Evolutionary conservation across 2,888 invertebrate genomes (phyloP).

Genomic region (Cybosia mesomella): DNA sequence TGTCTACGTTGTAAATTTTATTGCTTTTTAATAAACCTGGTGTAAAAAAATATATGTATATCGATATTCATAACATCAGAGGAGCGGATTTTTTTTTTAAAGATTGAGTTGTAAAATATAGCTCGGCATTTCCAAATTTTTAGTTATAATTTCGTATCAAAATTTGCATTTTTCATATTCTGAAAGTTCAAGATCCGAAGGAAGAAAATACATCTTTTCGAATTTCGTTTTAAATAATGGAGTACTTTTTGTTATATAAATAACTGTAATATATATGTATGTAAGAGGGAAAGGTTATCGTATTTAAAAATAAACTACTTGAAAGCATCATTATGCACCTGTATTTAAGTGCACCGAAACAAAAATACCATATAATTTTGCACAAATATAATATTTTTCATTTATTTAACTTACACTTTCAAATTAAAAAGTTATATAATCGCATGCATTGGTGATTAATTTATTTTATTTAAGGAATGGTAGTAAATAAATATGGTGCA

Average conservation of each 20-base stretch:
- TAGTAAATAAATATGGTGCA: constrained; percentile 19
- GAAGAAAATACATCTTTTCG: background rate
- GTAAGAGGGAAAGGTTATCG: background rate
- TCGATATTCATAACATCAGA: background rate
- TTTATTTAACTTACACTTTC: constrained; percentile 33
- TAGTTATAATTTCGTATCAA: too few relatives aligned
- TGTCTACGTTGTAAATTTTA: background rate
- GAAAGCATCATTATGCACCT: background rate
- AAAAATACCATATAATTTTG: constrained; percentile 11
- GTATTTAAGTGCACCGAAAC: constrained; percentile 3
- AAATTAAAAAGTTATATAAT: constrained; percentile 25
- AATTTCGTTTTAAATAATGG: background rate
- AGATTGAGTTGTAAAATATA: background rate
- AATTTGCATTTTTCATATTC: background rate
- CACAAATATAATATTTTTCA: constrained; percentile 39
- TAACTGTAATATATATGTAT: background rate
- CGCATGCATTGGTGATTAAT: constrained; percentile 32
- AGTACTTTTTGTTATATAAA: background rate
- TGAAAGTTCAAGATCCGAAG: background rate
- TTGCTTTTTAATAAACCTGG: background rate
- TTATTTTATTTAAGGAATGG: constrained; percentile 18
- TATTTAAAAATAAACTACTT: background rate
- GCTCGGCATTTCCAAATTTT: background rate
- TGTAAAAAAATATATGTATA: background rate
- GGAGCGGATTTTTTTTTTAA: too few relatives aligned